Conservation (phyloP, 2,113 vertebrate species). For the Perccottus glenii region DNA sequence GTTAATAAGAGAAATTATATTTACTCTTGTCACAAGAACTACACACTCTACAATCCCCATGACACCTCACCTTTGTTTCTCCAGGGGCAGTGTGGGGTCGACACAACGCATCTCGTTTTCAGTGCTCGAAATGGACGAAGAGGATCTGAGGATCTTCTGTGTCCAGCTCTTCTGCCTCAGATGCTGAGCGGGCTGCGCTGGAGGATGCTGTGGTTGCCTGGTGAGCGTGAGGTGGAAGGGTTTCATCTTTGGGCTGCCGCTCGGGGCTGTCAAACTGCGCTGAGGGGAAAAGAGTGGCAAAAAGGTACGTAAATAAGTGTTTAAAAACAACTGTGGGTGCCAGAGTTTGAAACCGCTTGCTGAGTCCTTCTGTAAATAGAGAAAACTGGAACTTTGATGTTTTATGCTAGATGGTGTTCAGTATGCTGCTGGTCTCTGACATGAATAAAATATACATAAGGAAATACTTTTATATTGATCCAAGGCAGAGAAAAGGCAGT, state of each 20-base stretch:
- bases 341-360: slow-evolving; percentile 25
- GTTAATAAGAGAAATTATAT: no score
- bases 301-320: slow-evolving; percentile 19
- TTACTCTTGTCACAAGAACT: neutral
- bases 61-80: slow-evolving; percentile 85
- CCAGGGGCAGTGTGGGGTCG: slow-evolving; percentile 83
- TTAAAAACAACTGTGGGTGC: slow-evolving; percentile 9
- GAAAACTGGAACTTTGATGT: slow-evolving; percentile 56
- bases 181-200: slow-evolving; percentile 61
- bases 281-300: slow-evolving; percentile 50
- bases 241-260: slow-evolving; percentile 78
- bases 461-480: slow-evolving; percentile 25
- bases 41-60: slow-evolving; percentile 13
- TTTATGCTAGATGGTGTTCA: slow-evolving; percentile 39
- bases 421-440: slow-evolving; percentile 40
- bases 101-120: slow-evolving; percentile 70
- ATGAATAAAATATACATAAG: slow-evolving; percentile 60
- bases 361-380: slow-evolving; percentile 35
- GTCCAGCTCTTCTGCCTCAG: slow-evolving; percentile 88
- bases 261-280: slow-evolving; percentile 87
- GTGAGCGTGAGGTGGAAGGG: slow-evolving; percentile 42
- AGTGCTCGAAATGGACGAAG: slow-evolving; percentile 46
- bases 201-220: slow-evolving; percentile 53
- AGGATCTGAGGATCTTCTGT: slow-evolving; percentile 81
- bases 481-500: neutral